These are phyloP conservation scores for Pseudomyrmex cubaensis DNA, from an alignment of 1,140 invertebrate genomes.

Conservation along the genomic window DNA sequence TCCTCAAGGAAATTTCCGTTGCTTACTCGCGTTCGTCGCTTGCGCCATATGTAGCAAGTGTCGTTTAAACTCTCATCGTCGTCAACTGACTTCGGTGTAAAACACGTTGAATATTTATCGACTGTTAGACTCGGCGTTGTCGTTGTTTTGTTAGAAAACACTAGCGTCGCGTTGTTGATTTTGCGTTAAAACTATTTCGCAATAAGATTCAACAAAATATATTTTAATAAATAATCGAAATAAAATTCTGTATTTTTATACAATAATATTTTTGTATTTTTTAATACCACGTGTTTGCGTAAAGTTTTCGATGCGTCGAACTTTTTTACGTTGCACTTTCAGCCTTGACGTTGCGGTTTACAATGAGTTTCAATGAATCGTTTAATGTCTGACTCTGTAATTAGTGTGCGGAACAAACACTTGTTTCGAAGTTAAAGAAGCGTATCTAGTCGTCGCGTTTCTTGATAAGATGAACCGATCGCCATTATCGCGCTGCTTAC, in stretches of 20 bases:
- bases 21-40: not conserved
- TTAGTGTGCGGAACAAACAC: not conserved
- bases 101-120: not conserved
- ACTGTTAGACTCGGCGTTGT: no score
- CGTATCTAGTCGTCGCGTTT: not conserved
- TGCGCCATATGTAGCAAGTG: not conserved
- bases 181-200: no score
- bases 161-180: no score
- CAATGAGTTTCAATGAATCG: constrained; percentile 14
- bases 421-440: not conserved
- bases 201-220: no score
- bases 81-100: not conserved
- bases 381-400: constrained; percentile 9
- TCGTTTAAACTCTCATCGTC: no score
- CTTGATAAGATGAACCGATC: constrained; percentile 21
- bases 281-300: no score
- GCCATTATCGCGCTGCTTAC: constrained; percentile 1
- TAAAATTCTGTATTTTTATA: no score
- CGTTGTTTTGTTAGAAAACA: no score
- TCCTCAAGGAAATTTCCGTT: constrained; percentile 44
- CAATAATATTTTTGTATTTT: no score
- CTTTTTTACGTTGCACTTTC: not conserved
- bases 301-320: no score
- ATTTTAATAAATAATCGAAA: no score
- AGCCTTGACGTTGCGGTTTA: not conserved